Base-by-base conservation (phyloP, 2,888 invertebrate genomes). In the Chydorus sphaericus region DNA sequence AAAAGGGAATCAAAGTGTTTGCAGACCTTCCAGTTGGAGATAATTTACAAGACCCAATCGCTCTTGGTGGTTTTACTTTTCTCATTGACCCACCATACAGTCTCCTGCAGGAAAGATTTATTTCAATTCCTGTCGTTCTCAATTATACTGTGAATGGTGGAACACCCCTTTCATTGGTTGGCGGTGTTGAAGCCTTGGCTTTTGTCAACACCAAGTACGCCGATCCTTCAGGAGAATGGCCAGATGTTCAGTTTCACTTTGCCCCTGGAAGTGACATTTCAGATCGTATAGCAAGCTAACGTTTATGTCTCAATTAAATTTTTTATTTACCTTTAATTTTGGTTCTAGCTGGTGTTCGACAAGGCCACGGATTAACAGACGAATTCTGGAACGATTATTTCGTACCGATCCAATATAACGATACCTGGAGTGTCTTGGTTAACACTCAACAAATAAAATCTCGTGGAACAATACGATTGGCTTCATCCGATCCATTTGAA, bases 241-340 rank as follows among this genome's bases (percentile, higher is more conserved):
- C 90, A 0, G 90, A 91, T 61, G 77, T 90, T 49, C 87, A 90
- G 65, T 88, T 88, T 63, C 89, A 89, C 65, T 89, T 89, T n/a
- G n/a, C n/a, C n/a, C n/a, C n/a, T n/a, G n/a, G n/a, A n/a, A n/a
- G n/a, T n/a, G n/a, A n/a, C n/a, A n/a, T n/a, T n/a, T n/a, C n/a
- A n/a, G n/a, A n/a, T n/a, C n/a, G n/a, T n/a, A n/a, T n/a, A n/a
- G n/a, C n/a, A n/a, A n/a, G n/a, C n/a, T n/a, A n/a, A n/a, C n/a
- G n/a, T n/a, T n/a, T n/a, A n/a, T n/a, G n/a, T n/a, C n/a, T n/a
- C n/a, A n/a, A n/a, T n/a, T n/a, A n/a, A n/a, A n/a, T n/a, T n/a
- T n/a, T n/a, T n/a, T n/a, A n/a, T n/a, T n/a, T n/a, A n/a, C n/a
- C n/a, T n/a, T n/a, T n/a, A n/a, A n/a, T n/a, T n/a, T n/a, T n/a